Evolutionary conservation across 2,888 invertebrate species (phyloP).

Genomic region (Eupithecia subfuscata): DNA sequence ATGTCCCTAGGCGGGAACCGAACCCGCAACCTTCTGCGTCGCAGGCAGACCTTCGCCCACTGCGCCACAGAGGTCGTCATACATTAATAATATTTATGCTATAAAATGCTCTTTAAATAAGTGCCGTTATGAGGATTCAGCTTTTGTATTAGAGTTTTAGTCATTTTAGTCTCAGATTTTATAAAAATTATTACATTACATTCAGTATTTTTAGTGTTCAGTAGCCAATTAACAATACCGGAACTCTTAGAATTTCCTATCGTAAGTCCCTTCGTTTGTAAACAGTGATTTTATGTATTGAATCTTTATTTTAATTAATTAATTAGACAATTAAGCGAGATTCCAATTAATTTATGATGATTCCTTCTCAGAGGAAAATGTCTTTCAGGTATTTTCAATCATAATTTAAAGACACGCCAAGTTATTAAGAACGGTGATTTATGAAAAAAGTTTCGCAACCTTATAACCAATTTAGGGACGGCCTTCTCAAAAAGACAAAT

Average conservation of each 20-base stretch:
- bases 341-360: slow-evolving; percentile 12
- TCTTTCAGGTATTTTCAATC: slow-evolving; percentile 58
- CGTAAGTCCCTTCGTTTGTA: not conserved
- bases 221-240: not conserved
- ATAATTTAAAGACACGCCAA: slow-evolving; percentile 58
- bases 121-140: not conserved
- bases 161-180: not conserved
- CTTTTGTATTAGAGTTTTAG: not conserved
- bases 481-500: slow-evolving; percentile 61
- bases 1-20: no score
- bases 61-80: no score
- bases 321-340: slow-evolving; percentile 2
- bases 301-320: slow-evolving; percentile 16
- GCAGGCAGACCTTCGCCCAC: no score
- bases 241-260: not conserved
- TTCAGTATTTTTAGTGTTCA: not conserved
- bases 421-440: slow-evolving; percentile 65
- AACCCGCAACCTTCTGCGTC: no score
- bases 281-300: not conserved
- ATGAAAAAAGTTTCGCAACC: slow-evolving; percentile 70
- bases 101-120: no score
- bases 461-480: slow-evolving; percentile 68
- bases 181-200: not conserved
- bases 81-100: no score
- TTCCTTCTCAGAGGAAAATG: slow-evolving; percentile 43